phyloP scores from a whole-genome alignment of 2,113 vertebrate species.

The Ursus arctos region DNA sequence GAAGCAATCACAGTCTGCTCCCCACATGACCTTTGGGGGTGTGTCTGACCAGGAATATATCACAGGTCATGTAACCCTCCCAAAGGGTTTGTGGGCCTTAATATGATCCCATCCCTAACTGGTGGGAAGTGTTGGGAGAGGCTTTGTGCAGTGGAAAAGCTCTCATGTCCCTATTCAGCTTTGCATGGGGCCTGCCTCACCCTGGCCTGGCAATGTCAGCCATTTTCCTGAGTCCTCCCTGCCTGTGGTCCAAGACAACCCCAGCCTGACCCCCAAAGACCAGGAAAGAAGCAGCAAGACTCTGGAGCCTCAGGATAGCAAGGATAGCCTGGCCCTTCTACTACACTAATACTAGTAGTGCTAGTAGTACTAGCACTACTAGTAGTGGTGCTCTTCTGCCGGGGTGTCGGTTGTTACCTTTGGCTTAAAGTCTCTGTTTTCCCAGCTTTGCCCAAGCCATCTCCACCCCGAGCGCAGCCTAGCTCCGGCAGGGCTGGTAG shows the following conservation, averaged over 20 bases:
- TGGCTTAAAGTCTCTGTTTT: neutral
- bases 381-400: too few relatives aligned
- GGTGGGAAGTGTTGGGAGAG: neutral
- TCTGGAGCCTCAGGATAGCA: neutral
- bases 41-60: neutral
- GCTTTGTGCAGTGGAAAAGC: neutral
- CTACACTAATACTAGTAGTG: rapidly evolving
- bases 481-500: neutral
- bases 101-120: neutral
- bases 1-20: neutral
- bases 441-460: neutral
- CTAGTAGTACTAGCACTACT: too few relatives aligned
- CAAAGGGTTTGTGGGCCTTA: neutral
- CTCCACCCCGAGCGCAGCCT: neutral
- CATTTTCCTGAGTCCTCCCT: neutral
- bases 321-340: rapidly evolving
- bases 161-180: neutral
- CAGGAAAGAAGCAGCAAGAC: neutral
- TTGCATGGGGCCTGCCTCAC: neutral
- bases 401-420: rapidly evolving
- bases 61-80: neutral
- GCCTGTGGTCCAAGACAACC: neutral
- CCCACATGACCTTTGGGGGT: rapidly evolving
- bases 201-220: rapidly evolving
- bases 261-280: neutral